phyloP scores from a whole-genome alignment of 2,888 invertebrate species.

The Andrena hattorfiana region DNA sequence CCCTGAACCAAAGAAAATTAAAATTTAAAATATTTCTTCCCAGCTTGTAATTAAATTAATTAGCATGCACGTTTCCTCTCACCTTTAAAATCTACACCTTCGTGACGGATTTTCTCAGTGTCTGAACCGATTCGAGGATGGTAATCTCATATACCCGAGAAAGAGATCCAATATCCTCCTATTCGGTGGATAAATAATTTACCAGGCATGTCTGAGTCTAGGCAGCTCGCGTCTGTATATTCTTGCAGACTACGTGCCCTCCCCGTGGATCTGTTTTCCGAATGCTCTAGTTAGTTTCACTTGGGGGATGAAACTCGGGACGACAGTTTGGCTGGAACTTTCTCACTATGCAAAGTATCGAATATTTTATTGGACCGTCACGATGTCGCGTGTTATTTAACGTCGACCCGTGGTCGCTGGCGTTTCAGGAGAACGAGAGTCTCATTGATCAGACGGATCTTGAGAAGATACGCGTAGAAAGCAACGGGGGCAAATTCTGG shows the following conservation, averaged over 20 bases:
- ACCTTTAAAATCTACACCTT: too few relatives aligned
- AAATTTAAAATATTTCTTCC: too few relatives aligned
- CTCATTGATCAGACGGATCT: conserved; percentile 17
- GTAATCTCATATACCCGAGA: neutral
- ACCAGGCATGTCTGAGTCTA: neutral
- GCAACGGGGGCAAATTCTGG: neutral
- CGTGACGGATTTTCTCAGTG: too few relatives aligned
- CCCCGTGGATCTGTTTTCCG: conserved; percentile 28
- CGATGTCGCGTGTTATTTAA: conserved; percentile 37
- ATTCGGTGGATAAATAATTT: conserved; percentile 3
- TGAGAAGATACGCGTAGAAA: neutral
- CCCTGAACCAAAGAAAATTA: too few relatives aligned
- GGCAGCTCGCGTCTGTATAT: neutral
- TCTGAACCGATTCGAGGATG: too few relatives aligned
- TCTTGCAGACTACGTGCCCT: neutral
- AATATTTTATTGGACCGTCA: conserved; percentile 49
- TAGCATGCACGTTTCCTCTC: too few relatives aligned
- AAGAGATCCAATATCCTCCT: neutral
- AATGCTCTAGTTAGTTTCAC: conserved; percentile 52
- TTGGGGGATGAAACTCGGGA: conserved; percentile 30
- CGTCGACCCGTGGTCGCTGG: conserved; percentile 17
- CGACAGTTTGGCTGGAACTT: conserved; percentile 42
- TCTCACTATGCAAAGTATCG: conserved; percentile 50
- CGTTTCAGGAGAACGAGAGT: neutral
- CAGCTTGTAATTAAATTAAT: too few relatives aligned